Percentiles rank a stretch among this genome's conserved stretches.
Evolutionary conservation across 2,113 vertebrate species (phyloP).

Genomic region (Daubentonia madagascariensis): DNA sequence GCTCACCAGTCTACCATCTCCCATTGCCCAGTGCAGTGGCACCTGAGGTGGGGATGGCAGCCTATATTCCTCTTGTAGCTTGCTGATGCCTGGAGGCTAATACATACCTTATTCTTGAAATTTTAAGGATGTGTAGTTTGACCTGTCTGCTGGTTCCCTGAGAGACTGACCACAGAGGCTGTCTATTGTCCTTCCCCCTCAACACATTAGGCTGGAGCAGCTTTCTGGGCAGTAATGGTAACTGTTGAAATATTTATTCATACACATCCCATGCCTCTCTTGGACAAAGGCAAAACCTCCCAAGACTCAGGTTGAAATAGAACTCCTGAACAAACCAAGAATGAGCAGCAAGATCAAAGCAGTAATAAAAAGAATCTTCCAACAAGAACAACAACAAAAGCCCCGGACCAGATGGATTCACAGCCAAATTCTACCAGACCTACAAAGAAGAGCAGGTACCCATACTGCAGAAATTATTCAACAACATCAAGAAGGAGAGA

Average conservation of each 20-base stretch:
- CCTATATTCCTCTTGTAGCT: background rate
- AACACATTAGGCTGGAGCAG: background rate
- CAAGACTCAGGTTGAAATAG: no score
- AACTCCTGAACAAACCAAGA: no score
- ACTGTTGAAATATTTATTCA: background rate
- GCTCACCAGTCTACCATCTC: background rate
- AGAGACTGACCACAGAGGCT: background rate
- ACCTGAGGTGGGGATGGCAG: background rate
- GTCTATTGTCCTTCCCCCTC: background rate
- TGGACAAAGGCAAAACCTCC: background rate
- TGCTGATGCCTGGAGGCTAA: background rate
- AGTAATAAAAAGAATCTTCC: no score
- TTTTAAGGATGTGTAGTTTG: background rate
- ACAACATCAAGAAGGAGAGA: no score
- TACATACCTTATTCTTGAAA: background rate
- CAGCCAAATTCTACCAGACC: no score
- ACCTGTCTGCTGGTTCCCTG: background rate
- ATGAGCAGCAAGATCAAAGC: no score
- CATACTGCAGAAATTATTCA: no score
- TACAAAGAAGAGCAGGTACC: no score
- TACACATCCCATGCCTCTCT: background rate
- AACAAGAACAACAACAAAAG: no score
- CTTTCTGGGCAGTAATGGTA: background rate
- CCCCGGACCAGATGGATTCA: no score
- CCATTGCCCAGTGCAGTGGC: background rate